Evolutionary conservation across 2,797 vertebrate genomes (phyloP), one percentile per base, ranked within the genome.

Genomic region (Coregonus suidteri): DNA sequence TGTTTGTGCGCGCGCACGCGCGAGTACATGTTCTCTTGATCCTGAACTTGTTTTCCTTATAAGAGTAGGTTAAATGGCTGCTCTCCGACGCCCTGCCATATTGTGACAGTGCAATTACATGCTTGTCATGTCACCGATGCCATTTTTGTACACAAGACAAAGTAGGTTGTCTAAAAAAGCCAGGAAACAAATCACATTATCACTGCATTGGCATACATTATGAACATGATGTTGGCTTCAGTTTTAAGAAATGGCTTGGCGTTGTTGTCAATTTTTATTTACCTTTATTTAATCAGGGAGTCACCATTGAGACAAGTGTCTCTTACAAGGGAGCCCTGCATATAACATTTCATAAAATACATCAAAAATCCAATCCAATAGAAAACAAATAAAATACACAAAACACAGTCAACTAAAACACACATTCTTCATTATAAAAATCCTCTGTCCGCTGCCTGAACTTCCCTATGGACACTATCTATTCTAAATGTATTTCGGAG

Each of bases 41-140:
- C 37, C 16, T 80, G 75, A 79, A 65, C 74, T 25, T 70, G 47
- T 67, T 76, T 52, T 64, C 52, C 34, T 18, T 52, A 31, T 37
- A 25, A 71, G 18, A 52, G 56, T 47, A 25, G 34, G 13, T 73
- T 41, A 64, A 31, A 75, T 18, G 74, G 73, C 74, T 76, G 30
- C 70, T 56, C 11, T 76, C 20, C 20, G 5, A 30, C 20, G 9
- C 9, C 59, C n/a, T 64, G 47, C 15, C 31, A n/a, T 69, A 69
- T 69, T 18, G 18, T 35, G 16, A 16, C 16, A 20, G 59, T 64
- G 59, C n/a, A 20, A 20, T 9, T 64, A 20, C 62, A 41, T 70
- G 68, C 37, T 70, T 70, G 34, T 70, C 68, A 37, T 18, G 18
- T 20, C 35, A 69, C 30, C 13, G 5, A 35, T 35, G 15, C 35